Percentiles rank a stretch among this genome's conserved stretches.
These are phyloP conservation scores for Corythaixoides concolor DNA, from an alignment of 2,113 vertebrate genomes.

Conservation along the genomic window DNA sequence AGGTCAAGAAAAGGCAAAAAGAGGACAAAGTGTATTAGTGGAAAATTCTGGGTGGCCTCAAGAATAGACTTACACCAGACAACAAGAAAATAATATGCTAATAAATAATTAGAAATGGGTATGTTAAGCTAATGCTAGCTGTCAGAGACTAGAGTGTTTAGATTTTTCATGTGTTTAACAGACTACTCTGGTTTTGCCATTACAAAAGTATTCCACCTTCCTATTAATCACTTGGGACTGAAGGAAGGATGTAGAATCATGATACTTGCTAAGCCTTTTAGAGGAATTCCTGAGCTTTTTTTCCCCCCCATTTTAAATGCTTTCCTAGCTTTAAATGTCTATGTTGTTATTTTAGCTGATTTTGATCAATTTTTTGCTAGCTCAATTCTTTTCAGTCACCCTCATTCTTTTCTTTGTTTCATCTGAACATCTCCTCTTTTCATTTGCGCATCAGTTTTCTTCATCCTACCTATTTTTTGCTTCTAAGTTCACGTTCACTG, in stretches of 20 bases:
- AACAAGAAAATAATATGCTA: not conserved
- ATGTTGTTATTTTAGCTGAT: rapidly evolving
- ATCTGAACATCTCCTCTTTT: not conserved
- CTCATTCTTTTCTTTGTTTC: not conserved
- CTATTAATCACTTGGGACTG: not conserved
- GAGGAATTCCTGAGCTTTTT: not conserved
- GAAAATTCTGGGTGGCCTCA: not conserved
- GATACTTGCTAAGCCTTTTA: not conserved
- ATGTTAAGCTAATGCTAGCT: not conserved
- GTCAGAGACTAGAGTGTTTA: not conserved
- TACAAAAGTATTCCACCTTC: not conserved
- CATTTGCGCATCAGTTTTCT: not conserved
- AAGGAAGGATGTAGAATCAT: not conserved
- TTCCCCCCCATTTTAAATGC: not conserved
- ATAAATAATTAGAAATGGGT: not conserved
- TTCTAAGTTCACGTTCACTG: not conserved
- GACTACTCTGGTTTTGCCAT: not conserved
- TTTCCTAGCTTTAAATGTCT: not conserved
- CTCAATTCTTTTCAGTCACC: not conserved
- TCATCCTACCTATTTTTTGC: not conserved
- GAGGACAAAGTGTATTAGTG: not conserved
- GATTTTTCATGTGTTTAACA: not conserved
- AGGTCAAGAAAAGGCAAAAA: not conserved
- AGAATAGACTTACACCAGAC: not conserved
- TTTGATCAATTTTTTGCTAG: not conserved